Evolutionary conservation across 2,797 vertebrate species (phyloP).

Genomic region (Danio choprae): DNA sequence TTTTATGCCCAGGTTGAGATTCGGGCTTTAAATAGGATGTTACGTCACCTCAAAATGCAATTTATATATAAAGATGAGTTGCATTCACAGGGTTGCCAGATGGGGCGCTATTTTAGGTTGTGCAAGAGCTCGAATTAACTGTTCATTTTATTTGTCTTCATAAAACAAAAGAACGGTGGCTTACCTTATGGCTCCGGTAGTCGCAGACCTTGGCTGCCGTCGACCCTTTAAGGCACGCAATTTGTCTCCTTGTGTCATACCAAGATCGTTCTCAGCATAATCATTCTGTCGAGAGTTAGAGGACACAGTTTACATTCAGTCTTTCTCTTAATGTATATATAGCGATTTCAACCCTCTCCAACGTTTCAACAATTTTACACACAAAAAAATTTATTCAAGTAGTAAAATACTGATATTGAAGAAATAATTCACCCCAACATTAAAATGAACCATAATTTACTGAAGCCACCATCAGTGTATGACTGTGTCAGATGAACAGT

Average conservation of each 20-base stretch:
- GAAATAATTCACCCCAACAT: too few species aligned
- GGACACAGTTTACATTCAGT: conserved; percentile 34
- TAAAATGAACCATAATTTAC: too few species aligned
- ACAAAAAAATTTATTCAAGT: too few species aligned
- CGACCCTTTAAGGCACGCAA: conserved; percentile 93
- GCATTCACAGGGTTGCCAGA: background rate
- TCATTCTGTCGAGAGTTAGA: conserved; percentile 73
- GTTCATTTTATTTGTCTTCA: background rate
- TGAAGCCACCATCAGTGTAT: too few species aligned
- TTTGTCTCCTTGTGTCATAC: conserved; percentile 93
- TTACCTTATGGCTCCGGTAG: conserved; percentile 84
- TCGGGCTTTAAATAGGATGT: background rate
- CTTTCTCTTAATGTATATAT: background rate
- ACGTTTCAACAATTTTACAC: too few species aligned
- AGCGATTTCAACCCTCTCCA: background rate
- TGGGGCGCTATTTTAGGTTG: background rate
- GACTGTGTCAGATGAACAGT: too few species aligned
- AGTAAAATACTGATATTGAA: background rate
- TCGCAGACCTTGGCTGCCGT: conserved; percentile 80
- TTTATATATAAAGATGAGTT: background rate
- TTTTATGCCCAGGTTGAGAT: background rate
- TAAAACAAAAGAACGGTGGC: background rate
- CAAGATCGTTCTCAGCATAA: conserved; percentile 72
- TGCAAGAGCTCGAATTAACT: background rate
- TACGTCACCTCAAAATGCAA: background rate